phyloP scores from a whole-genome alignment of 1,140 invertebrate genomes.

The Cylas formicarius region DNA sequence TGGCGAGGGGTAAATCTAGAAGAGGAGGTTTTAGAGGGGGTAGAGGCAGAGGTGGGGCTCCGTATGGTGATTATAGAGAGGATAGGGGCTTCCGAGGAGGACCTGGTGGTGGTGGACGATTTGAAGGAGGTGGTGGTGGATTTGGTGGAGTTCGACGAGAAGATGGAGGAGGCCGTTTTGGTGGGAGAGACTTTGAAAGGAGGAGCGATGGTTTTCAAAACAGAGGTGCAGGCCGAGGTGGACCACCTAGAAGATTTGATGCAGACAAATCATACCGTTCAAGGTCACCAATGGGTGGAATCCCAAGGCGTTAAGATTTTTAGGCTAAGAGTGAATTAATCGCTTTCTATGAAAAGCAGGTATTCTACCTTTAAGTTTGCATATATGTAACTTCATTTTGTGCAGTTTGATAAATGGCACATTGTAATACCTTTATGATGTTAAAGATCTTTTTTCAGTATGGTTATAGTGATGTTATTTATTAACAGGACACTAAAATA shows the following conservation, averaged over 20 bases:
- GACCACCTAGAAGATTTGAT: conserved; percentile 28
- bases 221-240: conserved; percentile 22
- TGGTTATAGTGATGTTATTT: too few species aligned
- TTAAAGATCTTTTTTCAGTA: too few species aligned
- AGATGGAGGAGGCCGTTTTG: conserved; percentile 18
- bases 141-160: conserved; percentile 14
- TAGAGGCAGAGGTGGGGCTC: conserved; percentile 27
- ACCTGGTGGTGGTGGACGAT: conserved; percentile 21
- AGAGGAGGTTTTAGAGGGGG: conserved; percentile 47
- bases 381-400: not conserved
- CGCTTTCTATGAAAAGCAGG: conserved; percentile 6
- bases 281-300: conserved; percentile 32
- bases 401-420: not conserved
- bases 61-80: conserved; percentile 22
- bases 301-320: conserved; percentile 34
- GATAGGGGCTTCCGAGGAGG: conserved; percentile 23
- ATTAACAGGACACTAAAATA: too few species aligned
- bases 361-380: not conserved
- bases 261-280: conserved; percentile 35
- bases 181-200: conserved; percentile 25
- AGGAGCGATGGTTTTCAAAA: conserved; percentile 27
- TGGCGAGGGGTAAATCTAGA: conserved; percentile 64
- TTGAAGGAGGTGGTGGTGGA: conserved; percentile 19
- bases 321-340: too few species aligned
- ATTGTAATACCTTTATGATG: too few species aligned